Percentiles rank a stretch among this genome's conserved stretches.
These are phyloP conservation scores for Pseudochromis fuscus DNA, from an alignment of 2,797 vertebrate genomes.

Conservation along the genomic window DNA sequence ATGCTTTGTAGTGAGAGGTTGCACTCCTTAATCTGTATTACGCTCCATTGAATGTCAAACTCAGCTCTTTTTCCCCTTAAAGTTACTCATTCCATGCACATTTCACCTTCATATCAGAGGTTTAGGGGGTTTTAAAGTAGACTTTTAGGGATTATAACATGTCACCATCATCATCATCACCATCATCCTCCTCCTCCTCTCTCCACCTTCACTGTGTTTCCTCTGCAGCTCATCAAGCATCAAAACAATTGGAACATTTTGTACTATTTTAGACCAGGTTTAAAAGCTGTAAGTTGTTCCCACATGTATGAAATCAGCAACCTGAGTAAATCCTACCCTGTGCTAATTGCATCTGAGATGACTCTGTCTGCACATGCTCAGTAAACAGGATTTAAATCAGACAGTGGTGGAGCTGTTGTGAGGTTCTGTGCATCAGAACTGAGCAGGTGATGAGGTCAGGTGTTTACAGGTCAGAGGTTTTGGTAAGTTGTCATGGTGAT, in stretches of 20 bases:
- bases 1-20: background rate
- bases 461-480: constrained; percentile 23
- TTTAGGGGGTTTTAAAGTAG: constrained; percentile 3
- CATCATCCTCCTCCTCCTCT: constrained; percentile 12
- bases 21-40: constrained; percentile 12
- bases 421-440: background rate
- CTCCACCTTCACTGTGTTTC: background rate
- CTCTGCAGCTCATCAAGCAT: background rate
- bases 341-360: no score
- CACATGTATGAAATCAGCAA: background rate
- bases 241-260: background rate
- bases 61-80: constrained; percentile 4
- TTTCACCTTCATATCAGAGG: constrained; percentile 43
- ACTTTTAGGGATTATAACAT: background rate
- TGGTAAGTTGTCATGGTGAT: constrained; percentile 50
- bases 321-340: background rate
- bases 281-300: no score
- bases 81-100: constrained; percentile 47
- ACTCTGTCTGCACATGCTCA: background rate
- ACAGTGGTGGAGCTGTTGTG: background rate
- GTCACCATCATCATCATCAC: constrained; percentile 25
- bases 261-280: background rate
- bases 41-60: constrained; percentile 8
- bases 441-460: constrained; percentile 25
- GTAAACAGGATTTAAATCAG: background rate